Evolutionary conservation across 2,113 vertebrate genomes (phyloP).

Genomic region (Macquaria ambigua): DNA sequence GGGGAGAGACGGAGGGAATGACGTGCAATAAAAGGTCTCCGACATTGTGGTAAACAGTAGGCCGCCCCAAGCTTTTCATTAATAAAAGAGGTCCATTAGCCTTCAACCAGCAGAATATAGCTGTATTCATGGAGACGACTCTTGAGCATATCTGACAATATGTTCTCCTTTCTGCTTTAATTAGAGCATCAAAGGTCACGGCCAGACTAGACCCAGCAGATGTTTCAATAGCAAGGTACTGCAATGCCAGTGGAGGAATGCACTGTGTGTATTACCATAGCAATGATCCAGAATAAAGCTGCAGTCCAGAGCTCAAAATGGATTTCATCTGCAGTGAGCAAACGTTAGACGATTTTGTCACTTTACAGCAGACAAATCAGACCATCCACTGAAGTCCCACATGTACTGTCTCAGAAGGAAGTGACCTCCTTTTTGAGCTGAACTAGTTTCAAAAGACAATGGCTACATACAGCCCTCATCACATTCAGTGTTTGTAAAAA

Average conservation of each 20-base stretch:
- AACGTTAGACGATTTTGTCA: slow-evolving; percentile 49
- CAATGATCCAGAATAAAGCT: slow-evolving; percentile 17
- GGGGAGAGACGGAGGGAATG: not conserved
- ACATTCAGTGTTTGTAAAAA: slow-evolving; percentile 14
- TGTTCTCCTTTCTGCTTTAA: slow-evolving; percentile 56
- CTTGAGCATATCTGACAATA: slow-evolving; percentile 44
- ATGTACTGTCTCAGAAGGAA: slow-evolving; percentile 75
- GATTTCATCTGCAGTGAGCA: slow-evolving; percentile 32
- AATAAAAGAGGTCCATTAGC: slow-evolving; percentile 40
- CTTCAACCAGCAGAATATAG: slow-evolving; percentile 7
- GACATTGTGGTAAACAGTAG: slow-evolving; percentile 19
- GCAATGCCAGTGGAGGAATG: slow-evolving; percentile 24
- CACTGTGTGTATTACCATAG: slow-evolving; percentile 17
- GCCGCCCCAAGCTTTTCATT: slow-evolving; percentile 30
- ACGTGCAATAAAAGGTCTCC: slow-evolving; percentile 19
- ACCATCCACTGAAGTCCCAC: slow-evolving; percentile 72
- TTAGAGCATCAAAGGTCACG: slow-evolving; percentile 68
- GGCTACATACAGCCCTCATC: slow-evolving; percentile 19
- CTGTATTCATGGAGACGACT: slow-evolving; percentile 29
- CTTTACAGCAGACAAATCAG: slow-evolving; percentile 68
- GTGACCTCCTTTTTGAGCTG: slow-evolving; percentile 78
- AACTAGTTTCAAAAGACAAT: slow-evolving; percentile 77
- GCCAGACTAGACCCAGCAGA: slow-evolving; percentile 24
- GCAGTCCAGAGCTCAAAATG: slow-evolving; percentile 34
- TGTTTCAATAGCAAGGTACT: slow-evolving; percentile 27